Evolutionary conservation across 2,888 invertebrate genomes (phyloP).

Genomic region (Laspeyria flexula): DNA sequence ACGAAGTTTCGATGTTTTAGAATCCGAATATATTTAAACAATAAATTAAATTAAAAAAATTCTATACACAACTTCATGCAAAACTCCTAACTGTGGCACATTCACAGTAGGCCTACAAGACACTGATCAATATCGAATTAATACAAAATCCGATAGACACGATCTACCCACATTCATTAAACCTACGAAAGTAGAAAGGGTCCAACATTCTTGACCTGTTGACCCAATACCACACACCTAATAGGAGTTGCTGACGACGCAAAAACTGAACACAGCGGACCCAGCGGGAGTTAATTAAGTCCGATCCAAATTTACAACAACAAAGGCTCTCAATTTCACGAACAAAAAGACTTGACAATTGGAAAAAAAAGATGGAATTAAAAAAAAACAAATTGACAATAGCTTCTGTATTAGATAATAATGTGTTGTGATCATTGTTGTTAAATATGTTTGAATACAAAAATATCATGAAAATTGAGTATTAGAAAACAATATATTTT

Average conservation of each 20-base stretch:
- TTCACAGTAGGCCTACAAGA: too few species aligned
- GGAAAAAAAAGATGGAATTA: neutral
- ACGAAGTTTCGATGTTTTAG: too few species aligned
- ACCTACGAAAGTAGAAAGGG: neutral
- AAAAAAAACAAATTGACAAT: too few species aligned
- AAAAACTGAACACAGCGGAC: neutral
- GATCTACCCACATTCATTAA: neutral
- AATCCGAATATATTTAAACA: too few species aligned
- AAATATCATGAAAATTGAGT: too few species aligned
- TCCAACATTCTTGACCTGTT: constrained; percentile 1
- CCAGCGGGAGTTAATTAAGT: neutral
- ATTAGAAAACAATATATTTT: too few species aligned
- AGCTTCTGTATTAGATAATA: too few species aligned
- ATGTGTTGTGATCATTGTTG: too few species aligned
- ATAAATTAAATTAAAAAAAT: too few species aligned
- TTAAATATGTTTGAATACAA: too few species aligned
- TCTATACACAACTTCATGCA: too few species aligned
- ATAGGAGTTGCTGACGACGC: neutral
- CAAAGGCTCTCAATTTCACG: neutral
- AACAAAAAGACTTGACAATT: neutral
- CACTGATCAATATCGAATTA: neutral
- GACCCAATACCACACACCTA: neutral
- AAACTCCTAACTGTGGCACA: too few species aligned
- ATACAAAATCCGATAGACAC: neutral
- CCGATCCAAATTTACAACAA: neutral